Conservation (phyloP, 2,888 invertebrate genomes). For the Tromatobia lineatoria region DNA sequence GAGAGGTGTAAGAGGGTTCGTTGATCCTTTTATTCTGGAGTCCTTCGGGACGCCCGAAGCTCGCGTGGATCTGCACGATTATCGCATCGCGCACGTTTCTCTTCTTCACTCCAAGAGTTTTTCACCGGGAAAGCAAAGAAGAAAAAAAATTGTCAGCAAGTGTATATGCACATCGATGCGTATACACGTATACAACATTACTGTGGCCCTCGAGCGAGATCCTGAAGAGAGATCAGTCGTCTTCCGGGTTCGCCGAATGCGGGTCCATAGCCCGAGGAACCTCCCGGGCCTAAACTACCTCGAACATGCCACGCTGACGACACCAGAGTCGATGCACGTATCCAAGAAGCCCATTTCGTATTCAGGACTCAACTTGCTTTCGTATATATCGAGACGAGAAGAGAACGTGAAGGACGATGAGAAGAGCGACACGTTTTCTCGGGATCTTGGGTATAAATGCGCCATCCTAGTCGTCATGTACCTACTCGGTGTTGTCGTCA, state of each 20-base stretch:
- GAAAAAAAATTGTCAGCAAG: conserved; percentile 14
- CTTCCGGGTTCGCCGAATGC: conserved; percentile 50
- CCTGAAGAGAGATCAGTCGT: conserved; percentile 61
- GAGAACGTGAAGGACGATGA: conserved; percentile 37
- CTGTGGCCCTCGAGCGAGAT: conserved; percentile 32
- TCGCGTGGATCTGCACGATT: conserved; percentile 15
- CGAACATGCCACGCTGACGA: conserved; percentile 55
- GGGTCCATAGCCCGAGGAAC: conserved; percentile 39
- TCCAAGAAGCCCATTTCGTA: conserved; percentile 73
- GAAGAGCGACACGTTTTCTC: conserved; percentile 51
- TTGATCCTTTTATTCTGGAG: conserved; percentile 28
- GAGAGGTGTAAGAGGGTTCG: conserved; percentile 8
- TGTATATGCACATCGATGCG: neutral
- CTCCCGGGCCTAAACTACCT: conserved; percentile 25
- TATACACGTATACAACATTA: conserved; percentile 28
- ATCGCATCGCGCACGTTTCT: conserved; percentile 24
- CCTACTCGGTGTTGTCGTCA: conserved; percentile 25
- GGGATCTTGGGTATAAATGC: conserved; percentile 31
- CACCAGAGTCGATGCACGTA: conserved; percentile 77
- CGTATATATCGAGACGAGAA: conserved; percentile 63
- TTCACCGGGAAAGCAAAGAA: conserved; percentile 3
- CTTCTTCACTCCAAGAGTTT: conserved; percentile 16
- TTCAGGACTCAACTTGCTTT: conserved; percentile 72
- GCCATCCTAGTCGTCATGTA: neutral
- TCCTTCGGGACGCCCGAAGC: conserved; percentile 34